Evolutionary conservation across 2,113 vertebrate genomes (phyloP), one percentile per base, ranked within the genome.

Genomic region (Varanus salvator): DNA sequence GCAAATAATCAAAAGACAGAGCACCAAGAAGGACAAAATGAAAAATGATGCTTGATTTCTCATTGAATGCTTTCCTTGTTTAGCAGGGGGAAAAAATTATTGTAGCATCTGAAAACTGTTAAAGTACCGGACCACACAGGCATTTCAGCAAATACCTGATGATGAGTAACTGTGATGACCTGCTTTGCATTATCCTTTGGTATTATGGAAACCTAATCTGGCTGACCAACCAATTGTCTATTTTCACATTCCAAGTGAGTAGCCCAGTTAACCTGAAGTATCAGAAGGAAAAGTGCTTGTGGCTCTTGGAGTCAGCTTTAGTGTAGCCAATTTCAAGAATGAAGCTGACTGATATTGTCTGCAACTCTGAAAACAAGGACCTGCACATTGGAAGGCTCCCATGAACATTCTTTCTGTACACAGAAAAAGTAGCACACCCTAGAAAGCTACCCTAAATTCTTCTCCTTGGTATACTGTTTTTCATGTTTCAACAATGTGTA

Each of bases 121-220:
- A 95, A 93, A 93, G 88, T 85, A 92, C 81, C 87, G 95, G 95
- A 96, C 94, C 95, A 95, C 95, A 96, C 95, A 96, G 83, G 89
- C 71, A 90, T 92, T 90, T 94, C 94, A 95, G 93, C 90, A 95
- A 44, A 93, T 91, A 89, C 90, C 94, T 93, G 84, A 92, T 93
- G 80, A 84, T 38, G 87, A 90, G 93, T 92, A 94, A 93, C 91
- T 44, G 57, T 4, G 14, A 15, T 68, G 29, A 64, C 44, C 81
- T 34, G 44, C 25, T 9, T 34, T 86, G 88, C 90, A 90, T 94
- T 93, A 94, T 80, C 90, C 93, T 94, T 88, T 92, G 93, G 91
- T 92, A 86, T 88, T 85, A 72, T 60, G 68, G 5, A 38, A 25
- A 34, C 66, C 48, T 31, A 23, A 84, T 88, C 31, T 85, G 68